phyloP scores from a whole-genome alignment of 2,888 invertebrate genomes.

The Brenthis ino region DNA sequence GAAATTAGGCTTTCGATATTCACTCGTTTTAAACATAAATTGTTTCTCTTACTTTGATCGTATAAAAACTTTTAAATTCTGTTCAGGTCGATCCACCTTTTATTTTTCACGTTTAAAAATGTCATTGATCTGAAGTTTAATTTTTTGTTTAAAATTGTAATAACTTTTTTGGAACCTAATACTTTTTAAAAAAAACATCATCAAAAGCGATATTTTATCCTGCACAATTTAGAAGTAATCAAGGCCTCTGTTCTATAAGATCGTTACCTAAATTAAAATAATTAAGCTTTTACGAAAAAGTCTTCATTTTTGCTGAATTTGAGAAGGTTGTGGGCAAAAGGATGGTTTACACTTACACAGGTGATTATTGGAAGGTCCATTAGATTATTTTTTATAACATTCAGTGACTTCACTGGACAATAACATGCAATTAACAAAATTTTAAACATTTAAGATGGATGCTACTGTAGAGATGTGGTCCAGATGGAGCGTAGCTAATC shows the following conservation, averaged over 20 bases:
- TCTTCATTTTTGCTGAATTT: constrained; percentile 68
- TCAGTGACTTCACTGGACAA: too few species aligned
- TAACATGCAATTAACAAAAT: not conserved
- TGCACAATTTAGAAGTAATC: constrained; percentile 65
- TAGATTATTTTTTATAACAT: too few species aligned
- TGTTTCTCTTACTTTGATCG: constrained; percentile 47
- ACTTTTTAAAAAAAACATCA: constrained; percentile 32
- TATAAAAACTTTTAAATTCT: constrained; percentile 43
- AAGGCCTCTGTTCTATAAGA: constrained; percentile 69
- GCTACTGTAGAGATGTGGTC: constrained; percentile 54
- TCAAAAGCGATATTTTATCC: constrained; percentile 38
- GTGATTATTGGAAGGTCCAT: not conserved
- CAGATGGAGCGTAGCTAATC: constrained; percentile 66
- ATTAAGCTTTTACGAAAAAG: constrained; percentile 62
- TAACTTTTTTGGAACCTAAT: constrained; percentile 53
- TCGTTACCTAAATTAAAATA: constrained; percentile 57
- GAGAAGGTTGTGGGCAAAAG: constrained; percentile 75
- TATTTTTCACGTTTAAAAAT: constrained; percentile 46
- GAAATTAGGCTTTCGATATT: constrained; percentile 52
- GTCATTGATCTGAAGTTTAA: constrained; percentile 45
- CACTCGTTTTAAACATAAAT: constrained; percentile 46
- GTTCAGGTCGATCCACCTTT: constrained; percentile 39
- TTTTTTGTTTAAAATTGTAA: constrained; percentile 32
- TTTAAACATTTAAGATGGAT: constrained; percentile 10
- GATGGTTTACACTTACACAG: not conserved